These are phyloP conservation scores for Meiosimyza decipiens DNA, from an alignment of 2,888 invertebrate species.

Conservation along the genomic window DNA sequence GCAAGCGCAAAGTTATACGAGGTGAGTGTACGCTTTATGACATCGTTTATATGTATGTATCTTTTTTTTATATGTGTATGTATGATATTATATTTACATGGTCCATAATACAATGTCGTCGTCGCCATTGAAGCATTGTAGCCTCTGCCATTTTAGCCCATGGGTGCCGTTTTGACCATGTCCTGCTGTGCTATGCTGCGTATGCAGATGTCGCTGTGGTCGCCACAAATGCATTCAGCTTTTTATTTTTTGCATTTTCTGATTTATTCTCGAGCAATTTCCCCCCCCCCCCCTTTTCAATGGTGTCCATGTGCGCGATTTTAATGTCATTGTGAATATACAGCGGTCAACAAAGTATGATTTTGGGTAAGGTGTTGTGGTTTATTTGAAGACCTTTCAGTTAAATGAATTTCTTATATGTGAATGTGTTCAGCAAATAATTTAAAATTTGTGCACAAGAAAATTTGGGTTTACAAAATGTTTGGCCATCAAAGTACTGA, in stretches of 20 bases:
- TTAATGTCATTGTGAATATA: no score
- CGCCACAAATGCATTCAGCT: constrained; percentile 27
- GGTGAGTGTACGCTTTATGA: constrained; percentile 71
- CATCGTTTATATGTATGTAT: constrained; percentile 42
- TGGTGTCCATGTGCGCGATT: neutral
- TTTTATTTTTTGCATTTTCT: neutral
- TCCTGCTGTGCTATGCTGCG: constrained; percentile 57
- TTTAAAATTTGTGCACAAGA: no score
- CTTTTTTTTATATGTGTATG: constrained; percentile 1
- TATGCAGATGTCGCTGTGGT: constrained; percentile 47
- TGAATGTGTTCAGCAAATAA: no score
- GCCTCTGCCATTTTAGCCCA: constrained; percentile 27
- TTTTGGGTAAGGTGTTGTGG: no score
- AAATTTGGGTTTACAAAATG: no score
- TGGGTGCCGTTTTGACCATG: constrained; percentile 57
- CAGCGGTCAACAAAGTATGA: no score
- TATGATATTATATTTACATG: neutral
- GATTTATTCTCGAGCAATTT: neutral
- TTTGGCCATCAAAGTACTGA: no score
- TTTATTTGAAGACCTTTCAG: no score
- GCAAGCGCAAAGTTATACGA: constrained; percentile 79
- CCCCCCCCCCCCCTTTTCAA: neutral
- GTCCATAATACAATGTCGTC: constrained; percentile 5
- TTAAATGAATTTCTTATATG: no score
- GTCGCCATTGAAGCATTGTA: neutral